Conservation (phyloP, 2,797 vertebrate species). For the Crenichthys baileyi region DNA sequence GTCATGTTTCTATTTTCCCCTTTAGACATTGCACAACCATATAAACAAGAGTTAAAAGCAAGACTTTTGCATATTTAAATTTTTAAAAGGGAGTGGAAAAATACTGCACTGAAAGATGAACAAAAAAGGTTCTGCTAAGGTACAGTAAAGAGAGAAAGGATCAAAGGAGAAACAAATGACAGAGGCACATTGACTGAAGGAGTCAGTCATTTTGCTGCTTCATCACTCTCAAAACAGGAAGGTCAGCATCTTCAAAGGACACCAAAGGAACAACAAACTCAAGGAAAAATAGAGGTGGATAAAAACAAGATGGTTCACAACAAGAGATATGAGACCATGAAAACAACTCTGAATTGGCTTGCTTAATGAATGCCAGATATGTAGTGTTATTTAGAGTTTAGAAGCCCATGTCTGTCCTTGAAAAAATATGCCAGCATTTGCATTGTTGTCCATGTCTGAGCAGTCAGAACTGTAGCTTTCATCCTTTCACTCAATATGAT, state of each 20-base stretch:
- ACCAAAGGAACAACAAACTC: conserved; percentile 9
- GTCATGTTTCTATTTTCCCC: background rate
- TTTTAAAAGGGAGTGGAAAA: background rate
- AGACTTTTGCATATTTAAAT: background rate
- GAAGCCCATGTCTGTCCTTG: conserved; percentile 30
- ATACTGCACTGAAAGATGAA: background rate
- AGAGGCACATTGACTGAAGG: conserved; percentile 33
- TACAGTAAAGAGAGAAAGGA: background rate
- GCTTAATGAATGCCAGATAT: background rate
- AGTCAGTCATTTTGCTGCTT: conserved; percentile 47
- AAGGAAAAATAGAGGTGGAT: background rate
- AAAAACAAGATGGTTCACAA: background rate
- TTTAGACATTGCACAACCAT: background rate
- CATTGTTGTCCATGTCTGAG: conserved; percentile 9
- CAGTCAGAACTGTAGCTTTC: conserved; percentile 36
- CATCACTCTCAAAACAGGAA: conserved; percentile 36
- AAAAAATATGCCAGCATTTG: conserved; percentile 38
- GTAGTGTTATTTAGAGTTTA: background rate
- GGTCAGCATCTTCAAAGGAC: conserved; percentile 51
- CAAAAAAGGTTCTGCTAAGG: background rate
- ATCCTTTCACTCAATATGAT: conserved; percentile 23
- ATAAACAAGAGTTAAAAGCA: background rate
- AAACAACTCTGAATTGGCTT: background rate
- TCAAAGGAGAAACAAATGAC: conserved; percentile 10
- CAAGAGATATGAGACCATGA: background rate